These are phyloP conservation scores for Tenualosa ilisha DNA, from an alignment of 2,797 vertebrate genomes.

Conservation along the genomic window DNA sequence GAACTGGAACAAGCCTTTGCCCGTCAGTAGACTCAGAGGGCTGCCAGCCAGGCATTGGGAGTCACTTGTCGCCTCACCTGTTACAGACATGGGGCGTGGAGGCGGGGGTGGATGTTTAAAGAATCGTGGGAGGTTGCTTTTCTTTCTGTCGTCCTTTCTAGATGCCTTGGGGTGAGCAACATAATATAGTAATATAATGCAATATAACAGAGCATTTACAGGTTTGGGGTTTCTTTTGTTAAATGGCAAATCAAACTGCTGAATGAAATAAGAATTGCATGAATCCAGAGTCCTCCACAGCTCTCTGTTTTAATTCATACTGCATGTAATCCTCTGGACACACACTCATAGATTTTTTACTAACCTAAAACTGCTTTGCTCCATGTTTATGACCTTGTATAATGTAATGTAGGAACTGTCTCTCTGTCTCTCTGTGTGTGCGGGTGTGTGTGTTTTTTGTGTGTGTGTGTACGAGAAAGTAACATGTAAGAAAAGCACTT, in stretches of 20 bases:
- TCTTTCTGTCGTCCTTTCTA: not conserved
- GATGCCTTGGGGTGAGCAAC: not conserved
- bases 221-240: not conserved
- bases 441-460: not conserved
- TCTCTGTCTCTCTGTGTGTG: not conserved
- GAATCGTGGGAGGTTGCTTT: not conserved
- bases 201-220: slow-evolving; percentile 14
- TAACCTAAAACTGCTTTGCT: not conserved
- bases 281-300: not conserved
- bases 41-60: not conserved
- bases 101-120: not conserved
- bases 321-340: not conserved
- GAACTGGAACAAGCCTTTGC: slow-evolving; percentile 1
- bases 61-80: slow-evolving; percentile 9
- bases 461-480: not conserved
- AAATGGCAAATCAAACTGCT: not conserved
- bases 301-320: not conserved
- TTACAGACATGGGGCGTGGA: not conserved
- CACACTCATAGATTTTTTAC: not conserved
- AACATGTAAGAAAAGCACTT: slow-evolving; percentile 11
- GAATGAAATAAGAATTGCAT: not conserved
- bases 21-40: not conserved
- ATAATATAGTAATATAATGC: slow-evolving; percentile 5
- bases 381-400: not conserved
- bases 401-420: too few relatives aligned